Evolutionary conservation across 2,888 invertebrate species (phyloP).

Genomic region (Ganaspis brasiliensis): DNA sequence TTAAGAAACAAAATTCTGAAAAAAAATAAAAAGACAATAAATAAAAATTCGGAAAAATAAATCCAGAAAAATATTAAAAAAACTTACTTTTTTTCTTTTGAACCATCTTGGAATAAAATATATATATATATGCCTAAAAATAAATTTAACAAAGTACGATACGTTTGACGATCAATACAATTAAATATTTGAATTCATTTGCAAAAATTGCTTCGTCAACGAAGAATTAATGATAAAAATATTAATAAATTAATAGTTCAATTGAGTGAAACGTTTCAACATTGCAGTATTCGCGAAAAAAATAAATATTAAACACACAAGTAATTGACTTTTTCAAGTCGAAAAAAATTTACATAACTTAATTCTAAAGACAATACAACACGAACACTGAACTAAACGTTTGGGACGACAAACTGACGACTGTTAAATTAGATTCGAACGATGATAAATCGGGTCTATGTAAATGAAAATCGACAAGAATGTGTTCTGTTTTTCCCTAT

Average conservation of each 20-base stretch:
- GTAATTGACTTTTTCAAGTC: conserved; percentile 2
- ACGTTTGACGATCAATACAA: background rate
- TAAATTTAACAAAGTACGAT: background rate
- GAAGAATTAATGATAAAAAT: conserved; percentile 4
- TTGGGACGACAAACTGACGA: conserved; percentile 13
- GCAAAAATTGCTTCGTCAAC: background rate
- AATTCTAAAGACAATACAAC: conserved; percentile 33
- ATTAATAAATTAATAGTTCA: conserved; percentile 7
- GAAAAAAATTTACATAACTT: conserved; percentile 19
- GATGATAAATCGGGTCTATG: background rate
- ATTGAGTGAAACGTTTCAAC: conserved; percentile 1
- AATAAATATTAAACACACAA: conserved; percentile 26
- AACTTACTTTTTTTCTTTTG: conserved; percentile 37
- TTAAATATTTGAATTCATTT: background rate
- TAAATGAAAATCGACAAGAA: background rate
- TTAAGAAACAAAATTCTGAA: too few relatives aligned
- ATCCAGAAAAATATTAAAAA: too few relatives aligned
- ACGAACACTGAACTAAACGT: conserved; percentile 26
- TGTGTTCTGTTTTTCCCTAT: background rate
- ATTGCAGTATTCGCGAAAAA: background rate
- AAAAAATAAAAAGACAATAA: too few relatives aligned
- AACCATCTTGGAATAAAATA: background rate
- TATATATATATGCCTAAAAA: background rate
- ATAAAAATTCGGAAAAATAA: too few relatives aligned
- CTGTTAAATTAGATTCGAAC: background rate